phyloP scores from a whole-genome alignment of 2,113 vertebrate genomes.

The Psilopsiagon aurifrons region DNA sequence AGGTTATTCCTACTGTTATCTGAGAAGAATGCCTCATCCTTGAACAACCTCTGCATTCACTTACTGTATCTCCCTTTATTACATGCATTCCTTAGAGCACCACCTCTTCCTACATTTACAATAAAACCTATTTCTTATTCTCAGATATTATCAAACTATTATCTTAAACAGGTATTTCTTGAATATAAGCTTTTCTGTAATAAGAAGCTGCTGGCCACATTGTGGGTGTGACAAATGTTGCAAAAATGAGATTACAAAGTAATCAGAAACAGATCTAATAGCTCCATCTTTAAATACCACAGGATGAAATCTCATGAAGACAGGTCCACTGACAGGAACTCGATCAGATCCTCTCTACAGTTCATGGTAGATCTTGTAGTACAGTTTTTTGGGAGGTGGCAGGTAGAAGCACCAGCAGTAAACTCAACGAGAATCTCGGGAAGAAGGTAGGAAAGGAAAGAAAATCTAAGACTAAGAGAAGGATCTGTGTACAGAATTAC shows the following conservation, averaged over 20 bases:
- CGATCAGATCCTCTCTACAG: not conserved
- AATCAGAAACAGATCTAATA: slow-evolving; percentile 10
- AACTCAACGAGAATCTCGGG: not conserved
- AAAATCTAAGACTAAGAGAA: not conserved
- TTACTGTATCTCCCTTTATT: not conserved
- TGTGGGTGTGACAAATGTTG: not conserved
- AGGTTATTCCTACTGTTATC: not conserved
- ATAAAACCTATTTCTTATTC: not conserved
- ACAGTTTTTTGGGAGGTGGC: not conserved
- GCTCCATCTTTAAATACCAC: not conserved
- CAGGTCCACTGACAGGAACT: not conserved
- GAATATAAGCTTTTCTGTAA: not conserved
- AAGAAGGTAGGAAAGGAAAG: not conserved
- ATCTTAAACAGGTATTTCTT: slow-evolving; percentile 50
- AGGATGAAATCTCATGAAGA: not conserved
- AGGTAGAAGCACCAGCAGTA: not conserved
- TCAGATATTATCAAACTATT: slow-evolving; percentile 27
- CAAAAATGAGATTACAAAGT: not conserved
- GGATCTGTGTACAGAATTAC: not conserved
- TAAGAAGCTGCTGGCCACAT: not conserved
- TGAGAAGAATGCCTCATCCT: not conserved
- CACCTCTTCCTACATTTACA: slow-evolving; percentile 7
- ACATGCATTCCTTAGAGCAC: not conserved
- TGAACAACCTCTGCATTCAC: not conserved
- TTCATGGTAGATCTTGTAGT: not conserved